Evolutionary conservation across 2,888 invertebrate species (phyloP).

Genomic region (Metopia argyrocephala): DNA sequence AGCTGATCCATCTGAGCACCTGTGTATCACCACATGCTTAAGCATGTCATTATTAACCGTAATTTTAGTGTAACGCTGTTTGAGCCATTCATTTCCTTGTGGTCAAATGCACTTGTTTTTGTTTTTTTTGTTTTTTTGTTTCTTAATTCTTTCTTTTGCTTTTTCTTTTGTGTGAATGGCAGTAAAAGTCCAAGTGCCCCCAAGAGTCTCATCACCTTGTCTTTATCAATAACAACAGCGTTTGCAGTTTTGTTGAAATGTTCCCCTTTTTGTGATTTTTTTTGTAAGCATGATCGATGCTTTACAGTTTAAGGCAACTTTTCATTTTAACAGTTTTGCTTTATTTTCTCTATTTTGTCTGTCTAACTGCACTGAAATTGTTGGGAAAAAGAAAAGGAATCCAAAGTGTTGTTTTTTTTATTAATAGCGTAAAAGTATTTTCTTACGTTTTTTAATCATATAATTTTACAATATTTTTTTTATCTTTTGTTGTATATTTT

Average conservation of each 20-base stretch:
- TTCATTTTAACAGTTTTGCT: slow-evolving; percentile 16
- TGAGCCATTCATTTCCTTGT: not conserved
- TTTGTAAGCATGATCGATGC: slow-evolving; percentile 24
- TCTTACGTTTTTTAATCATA: too few relatives aligned
- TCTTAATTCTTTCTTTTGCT: not conserved
- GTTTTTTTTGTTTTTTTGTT: not conserved
- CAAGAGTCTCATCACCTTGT: not conserved
- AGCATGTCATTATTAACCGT: slow-evolving; percentile 17
- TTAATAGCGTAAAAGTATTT: slow-evolving; percentile 36
- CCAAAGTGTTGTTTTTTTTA: not conserved
- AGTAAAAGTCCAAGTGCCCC: slow-evolving; percentile 43
- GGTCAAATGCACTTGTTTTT: slow-evolving; percentile 7
- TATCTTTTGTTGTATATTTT: too few relatives aligned
- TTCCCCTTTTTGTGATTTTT: not conserved
- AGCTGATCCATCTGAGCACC: too few relatives aligned
- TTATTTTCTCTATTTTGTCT: not conserved
- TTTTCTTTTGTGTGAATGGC: not conserved
- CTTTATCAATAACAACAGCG: too few relatives aligned
- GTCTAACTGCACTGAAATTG: too few relatives aligned
- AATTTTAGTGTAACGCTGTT: slow-evolving; percentile 8
- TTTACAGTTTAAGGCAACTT: slow-evolving; percentile 36
- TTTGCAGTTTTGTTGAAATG: too few relatives aligned
- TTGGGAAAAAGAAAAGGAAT: not conserved
- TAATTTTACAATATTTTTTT: too few relatives aligned
- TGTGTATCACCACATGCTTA: too few relatives aligned